Evolutionary conservation across 2,797 vertebrate genomes (phyloP).

Genomic region (Otus scops): DNA sequence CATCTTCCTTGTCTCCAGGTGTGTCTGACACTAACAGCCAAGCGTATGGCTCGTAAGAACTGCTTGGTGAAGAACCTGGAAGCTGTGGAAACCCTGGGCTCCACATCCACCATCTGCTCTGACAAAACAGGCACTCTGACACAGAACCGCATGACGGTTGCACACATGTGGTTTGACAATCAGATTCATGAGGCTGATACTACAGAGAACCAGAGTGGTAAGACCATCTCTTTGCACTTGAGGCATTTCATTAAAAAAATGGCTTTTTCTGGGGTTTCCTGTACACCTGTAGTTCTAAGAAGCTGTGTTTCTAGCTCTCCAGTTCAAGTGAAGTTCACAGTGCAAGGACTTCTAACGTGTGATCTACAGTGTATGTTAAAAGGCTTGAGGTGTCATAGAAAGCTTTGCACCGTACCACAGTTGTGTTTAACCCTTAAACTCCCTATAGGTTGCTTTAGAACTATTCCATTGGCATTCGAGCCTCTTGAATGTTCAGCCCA

Average conservation of each 20-base stretch:
- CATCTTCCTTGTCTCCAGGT: constrained; percentile 74
- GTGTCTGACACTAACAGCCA: constrained; percentile 94
- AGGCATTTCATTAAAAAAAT: not conserved
- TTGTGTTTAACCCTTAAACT: not conserved
- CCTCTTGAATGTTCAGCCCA: not conserved
- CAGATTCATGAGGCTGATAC: constrained; percentile 89
- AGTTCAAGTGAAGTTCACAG: not conserved
- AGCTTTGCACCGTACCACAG: not conserved
- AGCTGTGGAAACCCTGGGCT: constrained; percentile 93
- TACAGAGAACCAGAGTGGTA: constrained; percentile 90
- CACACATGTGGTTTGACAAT: constrained; percentile 92
- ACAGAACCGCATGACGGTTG: constrained; percentile 89
- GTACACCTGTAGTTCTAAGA: not conserved
- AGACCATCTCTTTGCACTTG: not conserved
- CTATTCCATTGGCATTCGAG: not conserved
- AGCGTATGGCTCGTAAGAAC: constrained; percentile 97
- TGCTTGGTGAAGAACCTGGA: constrained; percentile 96
- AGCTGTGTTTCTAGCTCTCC: not conserved
- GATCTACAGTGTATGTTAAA: not conserved
- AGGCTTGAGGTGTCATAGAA: not conserved
- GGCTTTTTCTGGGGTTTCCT: not conserved
- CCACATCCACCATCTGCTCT: constrained; percentile 88
- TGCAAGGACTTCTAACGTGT: accelerated
- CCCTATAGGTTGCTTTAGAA: not conserved
- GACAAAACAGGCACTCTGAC: constrained; percentile 89